These are phyloP conservation scores for Seriola quinqueradiata DNA, from an alignment of 2,113 vertebrate genomes.

Conservation along the genomic window DNA sequence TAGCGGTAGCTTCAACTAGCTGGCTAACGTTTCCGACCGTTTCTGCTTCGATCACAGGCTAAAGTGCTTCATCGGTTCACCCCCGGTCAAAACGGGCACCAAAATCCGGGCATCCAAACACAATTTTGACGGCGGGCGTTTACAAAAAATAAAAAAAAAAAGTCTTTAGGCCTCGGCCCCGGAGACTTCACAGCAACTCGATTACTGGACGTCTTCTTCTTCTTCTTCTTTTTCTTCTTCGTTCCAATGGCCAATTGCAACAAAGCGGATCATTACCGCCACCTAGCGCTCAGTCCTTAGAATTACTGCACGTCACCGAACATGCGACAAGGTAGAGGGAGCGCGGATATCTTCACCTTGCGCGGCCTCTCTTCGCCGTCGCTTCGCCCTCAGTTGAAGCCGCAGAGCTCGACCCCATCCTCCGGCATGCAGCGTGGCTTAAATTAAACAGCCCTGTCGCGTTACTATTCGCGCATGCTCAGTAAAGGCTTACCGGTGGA, in stretches of 20 bases:
- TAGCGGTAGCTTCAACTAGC: conserved; percentile 71
- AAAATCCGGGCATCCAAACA: conserved; percentile 61
- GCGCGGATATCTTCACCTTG: conserved; percentile 35
- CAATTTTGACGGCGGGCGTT: conserved; percentile 40
- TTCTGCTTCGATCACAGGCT: conserved; percentile 54
- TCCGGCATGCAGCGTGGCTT: conserved; percentile 28
- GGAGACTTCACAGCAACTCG: conserved; percentile 79
- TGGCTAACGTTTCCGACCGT: conserved; percentile 61
- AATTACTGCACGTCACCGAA: conserved; percentile 81
- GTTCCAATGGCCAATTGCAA: no score
- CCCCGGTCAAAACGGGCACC: conserved; percentile 69
- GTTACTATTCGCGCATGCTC: conserved; percentile 59
- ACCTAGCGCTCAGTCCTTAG: no score
- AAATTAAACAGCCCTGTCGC: conserved; percentile 39
- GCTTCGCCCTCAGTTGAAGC: neutral
- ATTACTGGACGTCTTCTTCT: conserved; percentile 78
- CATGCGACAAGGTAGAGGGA: conserved; percentile 76
- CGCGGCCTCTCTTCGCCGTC: neutral
- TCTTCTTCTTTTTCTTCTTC: conserved; percentile 46
- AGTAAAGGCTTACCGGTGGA: neutral
- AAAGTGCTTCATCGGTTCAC: conserved; percentile 77
- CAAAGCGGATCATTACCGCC: no score
- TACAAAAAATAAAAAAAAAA: conserved; percentile 39
- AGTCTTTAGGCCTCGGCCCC: conserved; percentile 82
- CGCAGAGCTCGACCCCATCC: neutral